These are phyloP conservation scores for Polymixis lichenea DNA, from an alignment of 2,888 invertebrate genomes.

Conservation along the genomic window DNA sequence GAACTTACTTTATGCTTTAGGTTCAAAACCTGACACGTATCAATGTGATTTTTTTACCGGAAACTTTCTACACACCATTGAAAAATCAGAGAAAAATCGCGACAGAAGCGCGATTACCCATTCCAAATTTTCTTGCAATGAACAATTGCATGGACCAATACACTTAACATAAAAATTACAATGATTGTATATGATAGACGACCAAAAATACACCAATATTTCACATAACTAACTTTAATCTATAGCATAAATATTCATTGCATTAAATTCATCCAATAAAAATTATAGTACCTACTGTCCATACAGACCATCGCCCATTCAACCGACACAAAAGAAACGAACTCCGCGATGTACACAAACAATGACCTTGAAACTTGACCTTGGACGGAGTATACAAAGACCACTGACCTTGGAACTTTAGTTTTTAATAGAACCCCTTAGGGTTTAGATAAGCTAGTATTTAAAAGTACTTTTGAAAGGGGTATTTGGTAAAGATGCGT, in stretches of 20 bases:
- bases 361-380: slow-evolving; percentile 38
- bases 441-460: slow-evolving; percentile 34
- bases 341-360: slow-evolving; percentile 39
- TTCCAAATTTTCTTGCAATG: no score
- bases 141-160: no score
- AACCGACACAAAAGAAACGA: slow-evolving; percentile 44
- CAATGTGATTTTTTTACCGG: no score
- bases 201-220: no score
- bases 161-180: no score
- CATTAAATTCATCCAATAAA: background rate
- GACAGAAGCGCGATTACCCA: no score
- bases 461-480: slow-evolving; percentile 30
- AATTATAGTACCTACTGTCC: background rate
- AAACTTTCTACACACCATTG: no score
- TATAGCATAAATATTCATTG: background rate
- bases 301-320: slow-evolving; percentile 4
- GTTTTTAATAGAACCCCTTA: slow-evolving; percentile 42
- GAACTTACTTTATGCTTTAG: no score
- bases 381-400: slow-evolving; percentile 23
- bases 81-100: no score
- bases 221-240: no score
- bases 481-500: slow-evolving; percentile 17
- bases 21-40: no score
- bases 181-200: no score
- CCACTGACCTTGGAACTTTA: slow-evolving; percentile 44